Percentiles rank a stretch among this genome's conserved stretches.
phyloP scores from a whole-genome alignment of 2,113 vertebrate genomes.

The Vidua macroura region DNA sequence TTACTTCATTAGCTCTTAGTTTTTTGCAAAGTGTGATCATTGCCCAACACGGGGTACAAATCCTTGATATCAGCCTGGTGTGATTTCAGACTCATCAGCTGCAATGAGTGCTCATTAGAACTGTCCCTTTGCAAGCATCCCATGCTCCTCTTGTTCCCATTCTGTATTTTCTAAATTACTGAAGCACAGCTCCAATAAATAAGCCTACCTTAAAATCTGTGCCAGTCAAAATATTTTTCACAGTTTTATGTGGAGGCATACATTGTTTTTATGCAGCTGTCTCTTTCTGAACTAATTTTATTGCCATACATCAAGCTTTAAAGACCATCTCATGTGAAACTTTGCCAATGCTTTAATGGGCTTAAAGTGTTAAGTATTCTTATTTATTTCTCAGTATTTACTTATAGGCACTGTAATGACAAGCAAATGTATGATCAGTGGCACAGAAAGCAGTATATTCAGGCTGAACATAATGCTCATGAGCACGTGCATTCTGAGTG shows the following conservation, averaged over 20 bases:
- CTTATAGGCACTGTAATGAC: constrained; percentile 27
- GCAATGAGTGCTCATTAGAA: constrained; percentile 34
- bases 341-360: constrained; percentile 64
- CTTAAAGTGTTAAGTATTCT: constrained; percentile 61
- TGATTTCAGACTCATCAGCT: constrained; percentile 29
- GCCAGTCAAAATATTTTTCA: constrained; percentile 48
- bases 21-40: neutral
- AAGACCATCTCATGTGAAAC: constrained; percentile 58
- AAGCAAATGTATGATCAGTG: constrained; percentile 28
- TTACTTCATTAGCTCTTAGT: neutral
- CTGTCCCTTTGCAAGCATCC: constrained; percentile 45
- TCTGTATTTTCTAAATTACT: constrained; percentile 68
- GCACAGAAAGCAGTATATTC: constrained; percentile 28
- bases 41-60: neutral
- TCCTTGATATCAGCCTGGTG: constrained; percentile 18
- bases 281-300: constrained; percentile 67
- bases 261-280: constrained; percentile 49
- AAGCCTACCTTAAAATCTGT: constrained; percentile 40
- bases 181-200: constrained; percentile 72
- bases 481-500: neutral
- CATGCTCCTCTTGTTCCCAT: constrained; percentile 69
- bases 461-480: neutral
- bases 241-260: constrained; percentile 43
- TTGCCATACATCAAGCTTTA: constrained; percentile 62
- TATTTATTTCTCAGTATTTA: constrained; percentile 67